A percentile compares a stretch with the other conserved stretches of the same genome.
phyloP scores from a whole-genome alignment of 2,113 vertebrate genomes.

The Martes martes region DNA sequence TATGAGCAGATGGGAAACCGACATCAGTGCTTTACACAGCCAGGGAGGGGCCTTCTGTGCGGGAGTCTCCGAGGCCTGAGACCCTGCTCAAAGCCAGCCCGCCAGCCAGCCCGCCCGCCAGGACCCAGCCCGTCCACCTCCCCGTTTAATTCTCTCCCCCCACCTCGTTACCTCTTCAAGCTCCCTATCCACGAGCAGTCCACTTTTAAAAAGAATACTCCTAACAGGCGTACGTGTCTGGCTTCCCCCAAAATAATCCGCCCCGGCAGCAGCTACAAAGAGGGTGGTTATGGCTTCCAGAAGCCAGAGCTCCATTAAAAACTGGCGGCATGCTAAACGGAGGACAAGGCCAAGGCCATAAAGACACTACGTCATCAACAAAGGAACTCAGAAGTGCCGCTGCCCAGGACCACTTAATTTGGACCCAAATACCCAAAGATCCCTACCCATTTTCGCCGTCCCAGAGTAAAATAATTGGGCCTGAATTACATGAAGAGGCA shows the following conservation, averaged over 20 bases:
- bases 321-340: neutral
- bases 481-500: constrained; percentile 2
- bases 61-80: neutral
- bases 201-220: neutral
- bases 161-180: neutral
- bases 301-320: neutral
- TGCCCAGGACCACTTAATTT: neutral
- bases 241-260: neutral
- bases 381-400: neutral
- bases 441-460: neutral
- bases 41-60: neutral
- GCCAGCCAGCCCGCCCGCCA: neutral
- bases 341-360: neutral
- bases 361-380: neutral
- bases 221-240: neutral
- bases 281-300: neutral
- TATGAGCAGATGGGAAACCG: neutral
- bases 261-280: neutral
- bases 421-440: neutral
- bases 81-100: neutral
- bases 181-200: neutral
- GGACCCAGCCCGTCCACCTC: neutral
- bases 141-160: neutral
- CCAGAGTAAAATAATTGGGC: neutral
- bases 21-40: neutral